Base-by-base conservation (phyloP, 2,888 invertebrate species). In the Bursaphelenchus okinawaensis region DNA sequence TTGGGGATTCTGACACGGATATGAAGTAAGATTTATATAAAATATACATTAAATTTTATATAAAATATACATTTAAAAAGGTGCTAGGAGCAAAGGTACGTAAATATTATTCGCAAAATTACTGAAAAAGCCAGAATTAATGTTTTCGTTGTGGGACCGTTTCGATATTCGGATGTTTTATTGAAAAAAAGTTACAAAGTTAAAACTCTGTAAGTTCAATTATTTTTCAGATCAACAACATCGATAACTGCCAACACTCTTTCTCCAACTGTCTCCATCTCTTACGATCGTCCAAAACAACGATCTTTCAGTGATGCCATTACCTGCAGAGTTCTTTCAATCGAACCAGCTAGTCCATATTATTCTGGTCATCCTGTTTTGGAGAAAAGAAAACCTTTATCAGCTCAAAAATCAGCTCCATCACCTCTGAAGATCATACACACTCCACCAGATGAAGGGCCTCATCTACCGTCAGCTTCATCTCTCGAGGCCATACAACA, bases 401-500 rank as follows among this genome's bases (percentile, higher is more conserved):
- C 40, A 40, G 40, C 40, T 3, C 60, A 59, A 6, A 59, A 59
- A 27, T 59, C 60, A 23, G 60, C 51, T 40, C 60, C 60, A 19
- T 50, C 60, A 16, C 60, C 60, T 20, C 62, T 62, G 9, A 20
- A 26, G 55, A 22, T 19, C 55, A n/a, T 19, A 9, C 52, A 62
- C 1, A 63, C 62, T 28, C 50, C 60, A n/a, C 54, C 40, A 40
- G 54, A 64, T 27, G n/a, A 20, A 19, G 24, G 9, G 9, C 26
- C 16, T 24, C 29, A 27, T 20, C 28, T 26, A 4, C 26, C 24
- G n/a, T 24, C 24, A 60, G 54, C 26, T 56, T 12, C 62, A 23
- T 52, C 72, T 28, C 28, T 64, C 31, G 70, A 69, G 23, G 73
- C 69, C 3, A 68, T 72, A 22, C 60, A 71, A 31, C 65, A 58